Percentiles rank a stretch among this genome's conserved stretches.
phyloP scores from a whole-genome alignment of 2,797 vertebrate genomes.

The Peromyscus melanophrys region DNA sequence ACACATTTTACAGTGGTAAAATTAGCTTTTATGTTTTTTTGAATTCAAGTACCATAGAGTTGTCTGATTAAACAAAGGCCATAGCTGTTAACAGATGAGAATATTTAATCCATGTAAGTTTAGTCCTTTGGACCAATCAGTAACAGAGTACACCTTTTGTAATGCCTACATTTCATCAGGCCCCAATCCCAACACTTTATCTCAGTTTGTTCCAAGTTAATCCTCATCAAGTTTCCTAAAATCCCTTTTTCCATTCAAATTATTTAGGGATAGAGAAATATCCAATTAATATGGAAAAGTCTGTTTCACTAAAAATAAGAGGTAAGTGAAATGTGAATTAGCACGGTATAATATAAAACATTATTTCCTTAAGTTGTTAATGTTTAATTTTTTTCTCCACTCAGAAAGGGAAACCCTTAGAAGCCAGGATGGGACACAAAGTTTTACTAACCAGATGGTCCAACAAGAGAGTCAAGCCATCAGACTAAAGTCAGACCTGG shows the following conservation, averaged over 20 bases:
- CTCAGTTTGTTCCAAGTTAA: background rate
- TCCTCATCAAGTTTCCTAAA: background rate
- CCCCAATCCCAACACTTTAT: background rate
- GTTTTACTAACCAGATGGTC: background rate
- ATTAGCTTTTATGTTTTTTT: background rate
- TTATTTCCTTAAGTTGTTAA: background rate
- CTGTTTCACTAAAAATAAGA: background rate
- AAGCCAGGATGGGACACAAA: background rate
- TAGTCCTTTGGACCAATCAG: background rate
- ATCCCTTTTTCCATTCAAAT: slow-evolving; percentile 9
- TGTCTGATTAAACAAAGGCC: slow-evolving; percentile 8
- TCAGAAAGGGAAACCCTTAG: background rate
- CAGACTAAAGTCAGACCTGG: background rate
- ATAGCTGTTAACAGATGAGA: slow-evolving; percentile 1
- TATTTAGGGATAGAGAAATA: background rate
- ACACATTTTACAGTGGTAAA: background rate
- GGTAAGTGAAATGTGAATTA: background rate
- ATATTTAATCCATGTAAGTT: background rate
- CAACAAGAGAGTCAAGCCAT: background rate
- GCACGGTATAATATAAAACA: background rate
- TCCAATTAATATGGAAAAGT: background rate
- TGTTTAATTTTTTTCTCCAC: background rate
- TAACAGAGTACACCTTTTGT: background rate
- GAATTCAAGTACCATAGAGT: background rate
- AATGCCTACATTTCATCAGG: background rate